phyloP scores from a whole-genome alignment of 2,888 invertebrate genomes.

The Acrobasis repandana region DNA sequence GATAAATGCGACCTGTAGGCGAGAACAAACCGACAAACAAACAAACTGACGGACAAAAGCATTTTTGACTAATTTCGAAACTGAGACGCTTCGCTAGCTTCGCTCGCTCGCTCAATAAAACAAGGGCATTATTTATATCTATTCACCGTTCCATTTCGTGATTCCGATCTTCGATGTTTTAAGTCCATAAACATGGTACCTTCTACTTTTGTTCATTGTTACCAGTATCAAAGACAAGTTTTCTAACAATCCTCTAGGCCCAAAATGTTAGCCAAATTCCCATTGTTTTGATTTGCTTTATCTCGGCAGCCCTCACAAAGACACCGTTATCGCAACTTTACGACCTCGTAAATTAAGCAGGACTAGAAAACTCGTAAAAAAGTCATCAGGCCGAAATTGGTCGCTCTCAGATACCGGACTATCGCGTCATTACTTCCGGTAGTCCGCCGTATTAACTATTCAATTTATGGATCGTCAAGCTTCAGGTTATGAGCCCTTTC shows the following conservation, averaged over 20 bases:
- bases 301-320: slow-evolving; percentile 11
- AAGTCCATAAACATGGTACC: no score
- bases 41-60: no score
- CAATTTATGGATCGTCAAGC: slow-evolving; percentile 44
- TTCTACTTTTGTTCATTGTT: no score
- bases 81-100: no score
- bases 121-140: no score
- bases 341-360: slow-evolving; percentile 70
- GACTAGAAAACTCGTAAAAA: slow-evolving; percentile 77
- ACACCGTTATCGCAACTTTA: slow-evolving; percentile 60
- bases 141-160: no score
- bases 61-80: no score
- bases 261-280: neutral
- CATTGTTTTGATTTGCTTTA: slow-evolving; percentile 3
- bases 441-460: slow-evolving; percentile 39
- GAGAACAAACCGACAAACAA: no score
- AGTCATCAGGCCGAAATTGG: slow-evolving; percentile 77
- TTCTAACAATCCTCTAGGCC: neutral
- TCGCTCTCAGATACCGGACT: slow-evolving; percentile 69
- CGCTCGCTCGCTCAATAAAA: no score
- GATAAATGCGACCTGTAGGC: no score
- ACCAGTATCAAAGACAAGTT: neutral
- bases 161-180: no score
- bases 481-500: neutral
- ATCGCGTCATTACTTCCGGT: slow-evolving; percentile 61